A percentile compares a stretch with the other conserved stretches of the same genome.
Conservation (phyloP, 2,797 vertebrate genomes). For the Dallia pectoralis region DNA sequence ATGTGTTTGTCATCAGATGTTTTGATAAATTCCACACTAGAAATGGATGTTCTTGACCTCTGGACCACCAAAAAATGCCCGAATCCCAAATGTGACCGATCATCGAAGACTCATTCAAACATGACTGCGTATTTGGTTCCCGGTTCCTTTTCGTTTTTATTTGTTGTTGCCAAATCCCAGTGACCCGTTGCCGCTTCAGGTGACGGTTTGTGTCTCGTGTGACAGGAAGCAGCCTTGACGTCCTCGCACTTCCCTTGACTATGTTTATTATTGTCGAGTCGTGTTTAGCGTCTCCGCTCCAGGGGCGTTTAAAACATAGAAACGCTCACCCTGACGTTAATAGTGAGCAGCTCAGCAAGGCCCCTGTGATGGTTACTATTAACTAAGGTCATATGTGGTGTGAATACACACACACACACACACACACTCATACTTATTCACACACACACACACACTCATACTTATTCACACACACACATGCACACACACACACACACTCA, state of each 20-base stretch:
- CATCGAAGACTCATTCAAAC: background rate
- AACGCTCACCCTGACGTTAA: slow-evolving; percentile 17
- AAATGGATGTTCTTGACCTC: background rate
- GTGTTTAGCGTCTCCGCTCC: background rate
- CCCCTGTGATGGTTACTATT: slow-evolving; percentile 34
- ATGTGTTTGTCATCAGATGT: no score
- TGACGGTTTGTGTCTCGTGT: background rate
- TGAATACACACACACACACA: slow-evolving; percentile 49
- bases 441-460: slow-evolving; percentile 35
- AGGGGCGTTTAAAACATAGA: background rate
- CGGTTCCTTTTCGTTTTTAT: background rate
- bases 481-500: slow-evolving; percentile 24
- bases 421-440: background rate
- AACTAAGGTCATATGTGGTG: slow-evolving; percentile 22
- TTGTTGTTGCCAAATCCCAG: background rate
- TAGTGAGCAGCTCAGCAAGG: slow-evolving; percentile 21
- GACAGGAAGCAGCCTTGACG: background rate
- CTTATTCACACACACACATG: slow-evolving; percentile 13
- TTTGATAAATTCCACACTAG: no score
- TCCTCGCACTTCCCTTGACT: background rate
- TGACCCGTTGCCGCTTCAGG: background rate
- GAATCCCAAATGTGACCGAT: background rate
- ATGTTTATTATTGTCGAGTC: background rate
- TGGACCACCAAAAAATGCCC: background rate
- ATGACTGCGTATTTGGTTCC: background rate